Evolutionary conservation across 1,140 invertebrate genomes (phyloP), one percentile per base, ranked within the genome.

Genomic region (Apis dorsata): DNA sequence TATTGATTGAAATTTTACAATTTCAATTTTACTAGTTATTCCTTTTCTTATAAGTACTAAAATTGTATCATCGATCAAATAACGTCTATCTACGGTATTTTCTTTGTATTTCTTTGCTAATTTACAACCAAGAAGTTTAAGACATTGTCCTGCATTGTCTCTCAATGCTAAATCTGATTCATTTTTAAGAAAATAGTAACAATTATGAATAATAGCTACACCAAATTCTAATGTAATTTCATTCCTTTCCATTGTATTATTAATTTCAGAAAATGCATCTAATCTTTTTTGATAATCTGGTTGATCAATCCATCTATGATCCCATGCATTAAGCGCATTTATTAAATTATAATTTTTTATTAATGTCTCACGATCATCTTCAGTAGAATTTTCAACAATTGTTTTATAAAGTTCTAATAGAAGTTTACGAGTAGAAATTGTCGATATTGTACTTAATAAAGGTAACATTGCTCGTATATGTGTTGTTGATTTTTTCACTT

Each of bases 211-310:
- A 15, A 98, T 93, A 17, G 97, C 93, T 13, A 97, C 93, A 4
- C 97, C 96, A 60, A 97, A 93, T 86, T 97, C 95, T 17, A 97
- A 70, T 44, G 95, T 95, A 28, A 97, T 92, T 80, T 94, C 90
- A 69, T 94, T 91, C 17, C 91, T 91, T n/a, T 95, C 94, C 15
- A 95, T 90, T 59, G 97, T 92, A 49, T 92, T 83, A 75, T 96
- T 95, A 63, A 98, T 95, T 85, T 94, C 91, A 82, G 95, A 95
- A 73, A 97, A 97, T 0, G 96, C 95, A 74, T 96, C 95, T 19
- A 99, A 92, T 86, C 99, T 95, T 82, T 95, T 95, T 68, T 97
- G 95, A 90, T 97, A 98, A 93, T 99, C 98, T 0, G 98, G 98
- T 90, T 99, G 98, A 85, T 99, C 98, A 12, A 99, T 94, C 95